phyloP scores from a whole-genome alignment of 2,113 vertebrate genomes.

The Thalassoma bifasciatum region DNA sequence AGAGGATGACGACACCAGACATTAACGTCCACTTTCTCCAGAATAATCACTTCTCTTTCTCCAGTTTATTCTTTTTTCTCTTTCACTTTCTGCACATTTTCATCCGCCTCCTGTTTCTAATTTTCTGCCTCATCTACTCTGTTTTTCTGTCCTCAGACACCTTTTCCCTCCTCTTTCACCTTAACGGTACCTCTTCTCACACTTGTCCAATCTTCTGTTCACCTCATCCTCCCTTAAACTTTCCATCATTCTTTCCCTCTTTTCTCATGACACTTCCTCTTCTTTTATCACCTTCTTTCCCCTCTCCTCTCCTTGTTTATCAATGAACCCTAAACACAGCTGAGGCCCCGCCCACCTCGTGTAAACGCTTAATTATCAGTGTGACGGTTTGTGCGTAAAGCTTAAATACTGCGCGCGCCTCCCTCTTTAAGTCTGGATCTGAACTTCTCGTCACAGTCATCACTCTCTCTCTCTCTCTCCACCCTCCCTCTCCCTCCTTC shows the following conservation, averaged over 20 bases:
- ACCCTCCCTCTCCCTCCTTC: too few species aligned
- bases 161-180: too few species aligned
- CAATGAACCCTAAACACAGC: constrained; percentile 80
- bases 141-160: too few species aligned
- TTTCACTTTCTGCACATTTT: too few species aligned
- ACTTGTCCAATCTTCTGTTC: too few species aligned
- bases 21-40: too few species aligned
- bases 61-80: too few species aligned
- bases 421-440: constrained; percentile 42
- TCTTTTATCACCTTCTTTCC: not conserved
- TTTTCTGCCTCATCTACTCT: too few species aligned
- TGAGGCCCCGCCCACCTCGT: constrained; percentile 87
- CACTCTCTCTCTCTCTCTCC: not conserved
- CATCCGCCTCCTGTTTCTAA: too few species aligned
- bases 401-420: constrained; percentile 76
- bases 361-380: constrained; percentile 77
- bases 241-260: not conserved
- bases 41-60: too few species aligned
- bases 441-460: constrained; percentile 23
- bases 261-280: too few species aligned
- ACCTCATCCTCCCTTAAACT: not conserved
- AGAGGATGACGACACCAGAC: too few species aligned
- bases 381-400: constrained; percentile 50
- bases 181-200: not conserved
- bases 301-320: constrained; percentile 55